Conservation (phyloP, 1,140 invertebrate genomes). For the Caenorhabditis tropicalis region DNA sequence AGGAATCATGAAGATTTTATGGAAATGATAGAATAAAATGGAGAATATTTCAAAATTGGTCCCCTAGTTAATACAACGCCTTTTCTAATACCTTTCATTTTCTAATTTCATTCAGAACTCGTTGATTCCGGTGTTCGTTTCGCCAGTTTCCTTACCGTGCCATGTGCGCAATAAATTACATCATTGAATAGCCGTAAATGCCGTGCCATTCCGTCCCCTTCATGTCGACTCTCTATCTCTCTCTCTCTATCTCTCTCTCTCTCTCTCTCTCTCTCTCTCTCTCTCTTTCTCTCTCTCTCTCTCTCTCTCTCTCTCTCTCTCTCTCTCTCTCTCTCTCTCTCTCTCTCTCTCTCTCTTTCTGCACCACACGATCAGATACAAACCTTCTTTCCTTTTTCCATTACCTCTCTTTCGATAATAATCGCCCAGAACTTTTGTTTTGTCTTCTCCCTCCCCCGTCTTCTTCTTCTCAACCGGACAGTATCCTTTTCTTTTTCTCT, state of each 20-base stretch:
- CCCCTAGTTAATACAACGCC: no score
- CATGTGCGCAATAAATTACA: constrained; percentile 5
- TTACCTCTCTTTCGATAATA: not conserved
- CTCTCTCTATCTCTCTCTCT: not conserved
- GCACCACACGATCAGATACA: constrained; percentile 20
- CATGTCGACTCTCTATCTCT: not conserved
- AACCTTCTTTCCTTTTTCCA: not conserved
- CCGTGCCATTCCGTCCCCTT: not conserved
- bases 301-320: no score
- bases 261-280: no score
- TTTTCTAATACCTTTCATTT: no score
- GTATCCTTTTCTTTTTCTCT: not conserved
- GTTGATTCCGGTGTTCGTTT: not conserved
- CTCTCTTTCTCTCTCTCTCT: no score
- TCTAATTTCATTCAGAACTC: not conserved
- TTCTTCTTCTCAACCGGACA: not conserved
- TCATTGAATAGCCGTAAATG: constrained; percentile 27
- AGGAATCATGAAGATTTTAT: no score
- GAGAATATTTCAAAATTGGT: no score
- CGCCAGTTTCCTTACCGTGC: not conserved
- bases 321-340: no score
- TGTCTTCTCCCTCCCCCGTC: not conserved
- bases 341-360: not conserved
- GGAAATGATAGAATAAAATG: no score
- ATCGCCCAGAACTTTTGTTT: not conserved